Conservation (phyloP, 2,888 invertebrate genomes). For the Scaptomyza polygonia region DNA sequence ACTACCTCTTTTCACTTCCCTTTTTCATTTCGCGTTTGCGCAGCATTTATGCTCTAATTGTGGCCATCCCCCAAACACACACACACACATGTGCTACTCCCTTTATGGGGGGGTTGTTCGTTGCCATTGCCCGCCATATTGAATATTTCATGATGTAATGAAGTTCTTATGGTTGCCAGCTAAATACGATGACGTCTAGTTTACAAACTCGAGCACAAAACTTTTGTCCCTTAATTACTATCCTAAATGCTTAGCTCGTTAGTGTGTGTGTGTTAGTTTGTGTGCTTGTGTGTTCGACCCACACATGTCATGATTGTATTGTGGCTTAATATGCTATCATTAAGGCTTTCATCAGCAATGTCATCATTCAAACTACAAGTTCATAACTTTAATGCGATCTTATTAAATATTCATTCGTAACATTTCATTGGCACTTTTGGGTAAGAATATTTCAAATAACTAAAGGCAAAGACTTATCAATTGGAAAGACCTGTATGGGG, state of each 20-base stretch:
- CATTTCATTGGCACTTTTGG: not conserved
- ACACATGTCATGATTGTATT: conserved; percentile 63
- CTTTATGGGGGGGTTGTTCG: conserved; percentile 47
- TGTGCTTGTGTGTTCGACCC: conserved; percentile 26
- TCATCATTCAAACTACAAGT: conserved; percentile 73
- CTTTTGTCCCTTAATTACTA: conserved; percentile 54
- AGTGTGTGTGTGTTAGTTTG: conserved; percentile 35
- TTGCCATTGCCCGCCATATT: conserved; percentile 69
- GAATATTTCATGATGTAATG: conserved; percentile 80
- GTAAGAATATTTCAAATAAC: no score
- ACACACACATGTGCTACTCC: not conserved
- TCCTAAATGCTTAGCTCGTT: conserved; percentile 37
- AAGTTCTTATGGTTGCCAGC: conserved; percentile 67
- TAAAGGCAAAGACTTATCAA: no score
- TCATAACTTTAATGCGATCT: conserved; percentile 53
- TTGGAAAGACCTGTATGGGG: no score
- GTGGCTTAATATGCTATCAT: conserved; percentile 76
- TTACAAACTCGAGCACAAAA: conserved; percentile 34
- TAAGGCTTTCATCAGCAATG: conserved; percentile 76
- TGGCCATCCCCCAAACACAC: conserved; percentile 46
- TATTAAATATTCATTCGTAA: conserved; percentile 70
- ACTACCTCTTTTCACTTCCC: conserved; percentile 9
- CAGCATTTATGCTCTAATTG: conserved; percentile 76
- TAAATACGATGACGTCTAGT: conserved; percentile 24
- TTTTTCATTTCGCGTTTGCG: conserved; percentile 63